Base-by-base conservation (phyloP, 2,888 invertebrate genomes). In the Agrotis clavis region DNA sequence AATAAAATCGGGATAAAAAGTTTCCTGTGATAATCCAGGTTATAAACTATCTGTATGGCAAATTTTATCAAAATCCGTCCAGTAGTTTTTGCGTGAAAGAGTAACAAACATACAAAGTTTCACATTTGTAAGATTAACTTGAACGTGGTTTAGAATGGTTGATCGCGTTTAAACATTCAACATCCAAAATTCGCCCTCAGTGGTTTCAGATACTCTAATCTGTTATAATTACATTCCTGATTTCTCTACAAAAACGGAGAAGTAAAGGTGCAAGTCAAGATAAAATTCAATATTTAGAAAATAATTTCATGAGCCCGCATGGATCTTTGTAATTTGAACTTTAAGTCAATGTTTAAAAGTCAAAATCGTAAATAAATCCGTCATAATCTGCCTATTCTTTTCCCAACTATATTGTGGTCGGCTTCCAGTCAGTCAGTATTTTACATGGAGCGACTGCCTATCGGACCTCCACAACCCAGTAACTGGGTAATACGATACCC, bases 161-260 rank as follows among this genome's bases (percentile, higher is more conserved):
- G 35, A 35, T 35, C 35, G 35, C 35, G 35, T 35, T 35, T 35
- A 35, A 7, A 35, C 35, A 35, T 35, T 35, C 6, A 7, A 35
- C 35, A 35, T 35, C 9, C 41, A 13, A 57, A 35, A 35, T 35
- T 35, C n/a, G 18, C 14, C 14, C 1, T 3, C n/a, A 19, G n/a
- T 65, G 56, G 56, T 4, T 56, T n/a, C 1, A 11, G 2, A 59
- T 48, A 41, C 60, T 45, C 25, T 47, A 67, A 48, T 41, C 50
- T 25, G 13, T 67, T 41, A 50, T 45, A n/a, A n/a, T n/a, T n/a
- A 76, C 41, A 76, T 48, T 48, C 13, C 48, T 41, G 25, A 60
- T 3, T 76, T 63, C 35, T 63, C 57, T 77, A 41, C 45, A 48
- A 67, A 54, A 21, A 35, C n/a, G 7, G 19, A 7, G n/a, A 0